Evolutionary conservation across 2,797 vertebrate genomes (phyloP), one percentile per base, ranked within the genome.

Genomic region (Lophotriccus pileatus): DNA sequence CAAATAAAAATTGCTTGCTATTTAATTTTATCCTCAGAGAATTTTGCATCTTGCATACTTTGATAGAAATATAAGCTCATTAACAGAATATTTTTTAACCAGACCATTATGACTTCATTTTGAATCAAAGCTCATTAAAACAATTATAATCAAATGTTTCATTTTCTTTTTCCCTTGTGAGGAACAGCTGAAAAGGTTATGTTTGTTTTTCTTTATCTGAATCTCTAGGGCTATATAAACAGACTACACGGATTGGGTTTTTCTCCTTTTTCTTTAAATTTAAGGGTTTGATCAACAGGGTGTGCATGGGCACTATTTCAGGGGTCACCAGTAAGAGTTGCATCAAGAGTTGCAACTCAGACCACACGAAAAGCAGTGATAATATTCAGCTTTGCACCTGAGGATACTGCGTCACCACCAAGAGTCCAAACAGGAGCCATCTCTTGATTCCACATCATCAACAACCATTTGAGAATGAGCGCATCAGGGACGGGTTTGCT

Each of bases 91-190:
- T 96, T 97, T 98, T 98, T 98, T 98, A 97, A 93, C 93, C 88
- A 97, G 97, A 98, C 97, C 92, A 96, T 97, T 98, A 97, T 95
- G 96, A 96, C 97, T 98, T 97, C 96, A 97, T 98, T 98, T 98
- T 98, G 96, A 98, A 98, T 98, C 98, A 97, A 94, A 98, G 97
- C 97, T 98, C 97, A 98, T 98, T 98, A 98, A 97, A 98, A 98
- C 97, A 98, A 98, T 98, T 98, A 98, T 97, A 98, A 98, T 98
- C 98, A 98, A 98, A 98, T 97, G 96, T 97, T 98, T 98, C 97
- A 97, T 98, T 98, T 98, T 97, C 96, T 97, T 97, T 97, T 98
- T 97, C 95, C 97, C 97, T 97, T 97, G 96, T 97, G 97, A 98
- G 89, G 97, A 98, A 95, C 93, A 98, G 97, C 97, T 98, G 97